Evolutionary conservation across 2,113 vertebrate species (phyloP).

Genomic region (Channa maculata): DNA sequence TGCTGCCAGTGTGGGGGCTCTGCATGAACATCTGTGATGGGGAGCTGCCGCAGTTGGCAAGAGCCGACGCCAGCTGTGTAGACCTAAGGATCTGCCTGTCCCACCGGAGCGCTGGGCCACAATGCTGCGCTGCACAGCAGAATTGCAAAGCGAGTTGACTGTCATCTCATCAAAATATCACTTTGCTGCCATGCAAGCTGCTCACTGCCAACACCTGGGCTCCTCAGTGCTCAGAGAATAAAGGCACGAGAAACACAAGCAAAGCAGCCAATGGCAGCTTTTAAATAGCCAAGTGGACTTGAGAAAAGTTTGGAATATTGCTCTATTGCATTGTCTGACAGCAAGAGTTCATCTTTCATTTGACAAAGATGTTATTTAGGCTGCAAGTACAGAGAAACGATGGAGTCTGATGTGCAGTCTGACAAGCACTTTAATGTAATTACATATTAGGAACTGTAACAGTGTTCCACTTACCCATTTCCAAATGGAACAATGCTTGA

Average conservation of each 20-base stretch:
- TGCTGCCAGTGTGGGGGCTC: slow-evolving; percentile 55
- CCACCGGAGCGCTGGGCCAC: slow-evolving; percentile 57
- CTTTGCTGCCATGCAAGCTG: slow-evolving; percentile 72
- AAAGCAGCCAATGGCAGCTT: slow-evolving; percentile 41
- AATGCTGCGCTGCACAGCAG: slow-evolving; percentile 41
- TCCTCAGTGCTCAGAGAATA: slow-evolving; percentile 56
- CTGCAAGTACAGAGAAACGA: slow-evolving; percentile 27
- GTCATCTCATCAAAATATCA: slow-evolving; percentile 75
- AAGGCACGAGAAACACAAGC: slow-evolving; percentile 39
- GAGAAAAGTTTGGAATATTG: slow-evolving; percentile 48
- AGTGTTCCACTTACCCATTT: slow-evolving; percentile 23
- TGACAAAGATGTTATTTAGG: slow-evolving; percentile 39
- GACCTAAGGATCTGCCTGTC: slow-evolving; percentile 67
- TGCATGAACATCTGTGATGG: slow-evolving; percentile 75
- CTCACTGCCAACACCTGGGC: slow-evolving; percentile 75
- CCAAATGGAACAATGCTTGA: slow-evolving; percentile 12
- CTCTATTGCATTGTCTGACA: slow-evolving; percentile 24
- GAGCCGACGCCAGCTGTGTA: slow-evolving; percentile 65
- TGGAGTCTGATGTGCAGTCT: slow-evolving; percentile 41
- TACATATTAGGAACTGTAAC: slow-evolving; percentile 21
- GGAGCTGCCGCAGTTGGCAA: slow-evolving; percentile 68
- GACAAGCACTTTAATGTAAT: slow-evolving; percentile 50
- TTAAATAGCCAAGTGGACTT: slow-evolving; percentile 39
- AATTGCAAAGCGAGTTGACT: slow-evolving; percentile 65
- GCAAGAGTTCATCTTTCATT: slow-evolving; percentile 27